Percentiles rank a stretch among this genome's conserved stretches.
Evolutionary conservation across 2,888 invertebrate genomes (phyloP).

Genomic region (Amphiduros pacificus): DNA sequence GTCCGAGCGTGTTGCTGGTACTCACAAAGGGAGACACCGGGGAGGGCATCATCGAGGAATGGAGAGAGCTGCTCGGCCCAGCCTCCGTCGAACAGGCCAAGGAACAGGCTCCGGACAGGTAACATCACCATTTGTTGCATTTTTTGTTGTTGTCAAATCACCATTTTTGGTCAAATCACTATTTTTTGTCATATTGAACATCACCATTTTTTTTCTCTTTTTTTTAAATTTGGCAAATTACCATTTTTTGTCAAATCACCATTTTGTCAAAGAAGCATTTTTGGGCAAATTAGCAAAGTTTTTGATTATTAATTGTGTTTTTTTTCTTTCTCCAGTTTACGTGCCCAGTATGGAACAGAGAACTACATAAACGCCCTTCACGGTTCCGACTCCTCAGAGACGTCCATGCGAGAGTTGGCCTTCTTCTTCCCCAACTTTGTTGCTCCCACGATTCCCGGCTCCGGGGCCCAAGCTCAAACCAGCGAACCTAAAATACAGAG

Average conservation of each 20-base stretch:
- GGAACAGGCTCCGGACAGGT: slow-evolving; percentile 54
- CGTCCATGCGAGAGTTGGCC: slow-evolving; percentile 54
- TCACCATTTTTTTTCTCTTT: too few relatives aligned
- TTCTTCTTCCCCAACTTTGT: slow-evolving; percentile 59
- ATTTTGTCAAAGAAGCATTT: too few relatives aligned
- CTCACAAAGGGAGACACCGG: slow-evolving; percentile 52
- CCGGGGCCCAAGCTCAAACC: slow-evolving; percentile 14
- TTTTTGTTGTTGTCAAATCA: too few relatives aligned
- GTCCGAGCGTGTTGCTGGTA: slow-evolving; percentile 53
- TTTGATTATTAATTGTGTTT: too few relatives aligned
- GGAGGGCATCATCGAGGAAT: slow-evolving; percentile 53
- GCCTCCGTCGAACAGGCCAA: slow-evolving; percentile 55
- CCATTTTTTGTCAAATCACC: too few relatives aligned
- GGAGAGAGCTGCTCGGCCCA: slow-evolving; percentile 57
- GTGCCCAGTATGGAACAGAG: slow-evolving; percentile 56
- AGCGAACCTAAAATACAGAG: slow-evolving; percentile 43
- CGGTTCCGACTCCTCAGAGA: slow-evolving; percentile 51
- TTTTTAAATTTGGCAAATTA: too few relatives aligned
- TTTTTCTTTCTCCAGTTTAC: slow-evolving; percentile 40
- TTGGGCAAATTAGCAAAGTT: too few relatives aligned
- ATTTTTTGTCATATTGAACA: too few relatives aligned
- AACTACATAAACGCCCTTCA: slow-evolving; percentile 57
- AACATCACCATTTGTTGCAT: not conserved
- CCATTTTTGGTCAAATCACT: too few relatives aligned
- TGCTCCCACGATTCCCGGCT: slow-evolving; percentile 32